Conservation (phyloP, 2,888 invertebrate genomes). For the Xylota segnis region DNA sequence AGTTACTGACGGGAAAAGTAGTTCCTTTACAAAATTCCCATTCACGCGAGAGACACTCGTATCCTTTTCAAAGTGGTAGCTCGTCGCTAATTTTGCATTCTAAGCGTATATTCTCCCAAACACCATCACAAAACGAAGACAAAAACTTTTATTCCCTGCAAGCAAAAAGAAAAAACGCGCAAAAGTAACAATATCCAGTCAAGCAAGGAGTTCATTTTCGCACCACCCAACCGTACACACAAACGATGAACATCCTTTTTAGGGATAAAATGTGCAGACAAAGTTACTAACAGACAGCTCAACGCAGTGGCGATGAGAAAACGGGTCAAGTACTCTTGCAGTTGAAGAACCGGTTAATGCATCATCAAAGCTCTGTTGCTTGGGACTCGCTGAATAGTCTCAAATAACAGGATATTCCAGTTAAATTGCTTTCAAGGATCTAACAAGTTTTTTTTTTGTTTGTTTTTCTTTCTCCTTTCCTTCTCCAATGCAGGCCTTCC, state of each 20-base stretch:
- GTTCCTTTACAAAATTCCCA: not conserved
- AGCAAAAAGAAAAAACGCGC: constrained; percentile 19
- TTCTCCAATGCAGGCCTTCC: constrained; percentile 54
- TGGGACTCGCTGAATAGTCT: constrained; percentile 20
- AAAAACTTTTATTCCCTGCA: not conserved
- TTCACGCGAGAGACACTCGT: not conserved
- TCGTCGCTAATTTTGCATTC: constrained; percentile 27
- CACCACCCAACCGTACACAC: not conserved
- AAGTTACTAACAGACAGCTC: constrained; percentile 31
- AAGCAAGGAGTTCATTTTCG: constrained; percentile 7
- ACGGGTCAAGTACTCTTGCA: constrained; percentile 42
- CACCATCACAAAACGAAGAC: not conserved
- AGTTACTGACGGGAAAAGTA: constrained; percentile 2
- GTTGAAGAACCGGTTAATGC: constrained; percentile 31
- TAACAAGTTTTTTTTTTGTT: constrained; percentile 21
- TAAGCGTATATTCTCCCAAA: constrained; percentile 1
- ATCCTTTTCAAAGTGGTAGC: constrained; percentile 6
- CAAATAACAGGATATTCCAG: constrained; percentile 45
- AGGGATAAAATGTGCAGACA: constrained; percentile 27
- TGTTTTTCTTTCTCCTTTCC: constrained; percentile 24
- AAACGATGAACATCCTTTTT: constrained; percentile 1
- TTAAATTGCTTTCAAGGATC: constrained; percentile 26
- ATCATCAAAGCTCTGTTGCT: constrained; percentile 23
- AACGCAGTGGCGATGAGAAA: constrained; percentile 15
- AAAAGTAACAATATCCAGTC: constrained; percentile 4